These are phyloP conservation scores for Apamea anceps DNA, from an alignment of 2,888 invertebrate genomes.

Conservation along the genomic window DNA sequence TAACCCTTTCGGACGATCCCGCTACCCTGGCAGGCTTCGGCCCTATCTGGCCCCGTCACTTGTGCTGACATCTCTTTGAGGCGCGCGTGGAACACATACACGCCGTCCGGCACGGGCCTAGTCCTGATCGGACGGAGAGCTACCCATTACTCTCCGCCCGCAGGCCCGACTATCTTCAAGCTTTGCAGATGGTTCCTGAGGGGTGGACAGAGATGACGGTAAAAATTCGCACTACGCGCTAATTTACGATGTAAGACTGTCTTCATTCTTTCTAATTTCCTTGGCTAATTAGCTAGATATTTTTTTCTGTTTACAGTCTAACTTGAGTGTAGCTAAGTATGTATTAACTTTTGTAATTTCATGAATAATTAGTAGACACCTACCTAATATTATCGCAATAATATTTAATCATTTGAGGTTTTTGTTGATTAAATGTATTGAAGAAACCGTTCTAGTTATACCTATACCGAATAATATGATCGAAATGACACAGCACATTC, in stretches of 20 bases:
- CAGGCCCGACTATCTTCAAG: no score
- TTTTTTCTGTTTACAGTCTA: not conserved
- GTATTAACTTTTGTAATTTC: not conserved
- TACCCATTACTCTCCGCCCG: no score
- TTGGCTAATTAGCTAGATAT: not conserved
- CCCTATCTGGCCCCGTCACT: no score
- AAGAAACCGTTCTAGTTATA: not conserved
- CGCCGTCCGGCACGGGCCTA: no score
- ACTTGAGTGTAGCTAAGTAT: not conserved
- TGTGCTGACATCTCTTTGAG: no score
- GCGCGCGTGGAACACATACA: no score
- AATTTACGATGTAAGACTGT: not conserved
- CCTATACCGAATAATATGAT: not conserved
- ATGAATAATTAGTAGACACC: not conserved
- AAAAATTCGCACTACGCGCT: no score
- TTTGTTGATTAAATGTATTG: not conserved
- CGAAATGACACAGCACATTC: conserved; percentile 39
- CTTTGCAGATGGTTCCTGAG: not conserved
- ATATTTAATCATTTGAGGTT: not conserved
- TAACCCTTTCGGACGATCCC: no score
- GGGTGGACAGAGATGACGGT: not conserved
- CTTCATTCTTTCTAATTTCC: not conserved
- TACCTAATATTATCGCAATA: not conserved
- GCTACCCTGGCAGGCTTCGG: no score
- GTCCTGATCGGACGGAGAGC: no score